Base-by-base conservation (phyloP, 2,797 vertebrate genomes). In the Lepus townsendii region DNA sequence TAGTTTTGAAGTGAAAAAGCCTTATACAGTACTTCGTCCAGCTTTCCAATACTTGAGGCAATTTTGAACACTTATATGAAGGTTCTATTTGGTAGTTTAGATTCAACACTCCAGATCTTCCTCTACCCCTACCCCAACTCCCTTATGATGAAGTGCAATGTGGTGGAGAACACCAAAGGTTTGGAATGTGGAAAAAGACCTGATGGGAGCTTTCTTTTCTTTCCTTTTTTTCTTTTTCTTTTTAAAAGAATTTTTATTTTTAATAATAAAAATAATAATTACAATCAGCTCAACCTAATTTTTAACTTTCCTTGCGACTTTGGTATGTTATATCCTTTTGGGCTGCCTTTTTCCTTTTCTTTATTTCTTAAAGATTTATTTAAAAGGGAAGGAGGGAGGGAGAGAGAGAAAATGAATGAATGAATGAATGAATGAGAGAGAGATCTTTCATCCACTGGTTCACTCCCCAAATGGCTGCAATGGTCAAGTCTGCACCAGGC, bases 1-100 rank as follows among this genome's bases (percentile, higher is more conserved):
- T 92, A 89, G 62, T 95, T 95, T 93, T 85, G 20, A 88, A 95
- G 90, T 90, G 83, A 93, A 83, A 83, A 63, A 22, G 2, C 83
- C 8, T 1, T 82, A 65, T 79, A 66, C 3, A 82, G 95, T 76
- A 82, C 62, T 83, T 89, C 92, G 97, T 96, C 92, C 84, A 84
- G 94, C 94, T 97, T 97, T 26, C 63, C 30, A 42, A 0, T 91
- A 96, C 94, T 80, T 94, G 83, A 95, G 90, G 54, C 0, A 0
- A 52, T 96, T 95, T 86, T 63, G 69, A 88, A 16, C 72, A 94
- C 78, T 95, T 91, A 77, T n/a, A 35, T 72, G 16, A 89, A 95
- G n/a, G 16, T 24, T 95, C 27, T 89, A 42, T 89, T 83, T 32
- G 3, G 20, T 90, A 75, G 71, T 83, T 76, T 22, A 88, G 62